Base-by-base conservation (phyloP, 1,140 invertebrate genomes). In the Pomphorhynchus laevis region DNA sequence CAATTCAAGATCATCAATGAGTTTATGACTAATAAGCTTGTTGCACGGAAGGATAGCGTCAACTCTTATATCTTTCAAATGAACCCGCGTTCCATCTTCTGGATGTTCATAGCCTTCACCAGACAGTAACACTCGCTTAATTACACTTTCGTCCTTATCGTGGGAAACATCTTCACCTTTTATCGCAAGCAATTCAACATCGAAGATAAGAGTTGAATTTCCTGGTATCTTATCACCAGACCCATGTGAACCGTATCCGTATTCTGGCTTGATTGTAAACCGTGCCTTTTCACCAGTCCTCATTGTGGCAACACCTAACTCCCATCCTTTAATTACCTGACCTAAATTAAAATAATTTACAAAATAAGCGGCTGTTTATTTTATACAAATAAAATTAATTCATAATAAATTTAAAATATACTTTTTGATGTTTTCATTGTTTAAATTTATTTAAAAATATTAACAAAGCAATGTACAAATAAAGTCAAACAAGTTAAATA, bases 251-350 rank as follows among this genome's bases (percentile, higher is more conserved):
- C 82, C 82, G 54, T 93, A 95, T 5, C 74, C 82, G 62, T 82
- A 89, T 42, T 82, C 67, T 4, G 79, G 63, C 44, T 67, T 66
- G 59, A 77, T 84, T 1, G 67, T 75, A n/a, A 95, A 55, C 22
- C 67, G 58, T 29, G 71, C 69, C 22, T 71, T 55, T 58, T 93
- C 82, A 0, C 75, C 74, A 48, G 70, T 71, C 56, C 72, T 76
- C 84, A 95, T 93, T 0, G 72, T 74, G 0, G 72, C 69, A 5
- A 93, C 69, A 37, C 76, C 82, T 45, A 76, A 65, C 51, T 93
- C 82, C 72, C 82, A 93, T 58, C 68, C 80, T 64, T 77, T 77
- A 42, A 95, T 84, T 1, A 86, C 75, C 47, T 55, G 54, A 2
- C 66, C 69, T 70, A 44, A 6, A 48, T 11, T 8, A 14, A 43